These are phyloP conservation scores for Xanthia togata DNA, from an alignment of 2,888 invertebrate species.

Conservation along the genomic window DNA sequence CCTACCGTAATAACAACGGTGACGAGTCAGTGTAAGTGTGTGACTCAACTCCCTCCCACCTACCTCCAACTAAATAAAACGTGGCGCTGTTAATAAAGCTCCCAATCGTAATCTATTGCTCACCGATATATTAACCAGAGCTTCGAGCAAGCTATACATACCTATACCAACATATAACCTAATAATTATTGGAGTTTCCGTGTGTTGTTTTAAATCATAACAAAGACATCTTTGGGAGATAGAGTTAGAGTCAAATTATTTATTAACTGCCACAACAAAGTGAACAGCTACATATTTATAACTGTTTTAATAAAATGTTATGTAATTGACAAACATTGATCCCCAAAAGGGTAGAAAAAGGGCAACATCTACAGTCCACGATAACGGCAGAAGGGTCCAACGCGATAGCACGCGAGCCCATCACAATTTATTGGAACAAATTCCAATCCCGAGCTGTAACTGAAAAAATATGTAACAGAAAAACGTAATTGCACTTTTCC, in stretches of 20 bases:
- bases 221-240: neutral
- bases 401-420: slow-evolving; percentile 30
- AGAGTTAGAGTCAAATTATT: neutral
- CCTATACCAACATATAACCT: neutral
- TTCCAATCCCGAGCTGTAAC: slow-evolving; percentile 55
- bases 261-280: neutral
- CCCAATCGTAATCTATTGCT: neutral
- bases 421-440: slow-evolving; percentile 60
- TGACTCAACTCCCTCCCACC: neutral
- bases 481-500: slow-evolving; percentile 50
- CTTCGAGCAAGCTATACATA: neutral
- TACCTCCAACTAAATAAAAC: neutral
- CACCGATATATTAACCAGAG: neutral
- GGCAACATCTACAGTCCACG: slow-evolving; percentile 32
- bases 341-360: slow-evolving; percentile 49
- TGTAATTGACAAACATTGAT: slow-evolving; percentile 52
- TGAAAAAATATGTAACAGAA: slow-evolving; percentile 61
- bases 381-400: slow-evolving; percentile 48
- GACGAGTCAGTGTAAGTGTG: neutral
- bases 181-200: neutral
- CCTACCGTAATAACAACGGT: too few relatives aligned
- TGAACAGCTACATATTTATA: slow-evolving; percentile 16
- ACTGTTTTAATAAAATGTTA: slow-evolving; percentile 36
- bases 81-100: neutral
- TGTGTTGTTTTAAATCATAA: neutral